A percentile compares a stretch with the other conserved stretches of the same genome.
phyloP scores from a whole-genome alignment of 2,113 vertebrate genomes.

The Cyanoderma ruficeps region DNA sequence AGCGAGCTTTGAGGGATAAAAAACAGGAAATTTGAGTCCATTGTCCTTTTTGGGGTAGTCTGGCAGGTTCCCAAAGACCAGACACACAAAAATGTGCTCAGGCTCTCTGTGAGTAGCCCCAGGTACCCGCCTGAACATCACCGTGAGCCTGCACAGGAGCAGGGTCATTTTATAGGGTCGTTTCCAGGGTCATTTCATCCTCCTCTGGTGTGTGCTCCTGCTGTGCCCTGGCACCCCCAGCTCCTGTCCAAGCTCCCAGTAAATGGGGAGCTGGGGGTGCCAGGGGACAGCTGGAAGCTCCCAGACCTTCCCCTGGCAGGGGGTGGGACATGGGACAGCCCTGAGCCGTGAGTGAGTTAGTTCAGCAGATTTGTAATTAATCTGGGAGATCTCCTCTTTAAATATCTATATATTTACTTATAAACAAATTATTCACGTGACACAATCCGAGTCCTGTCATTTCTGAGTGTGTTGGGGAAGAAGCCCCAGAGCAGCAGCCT shows the following conservation, averaged over 20 bases:
- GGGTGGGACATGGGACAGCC: not conserved
- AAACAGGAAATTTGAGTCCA: not conserved
- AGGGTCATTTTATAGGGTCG: too few species aligned
- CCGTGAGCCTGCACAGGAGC: not conserved
- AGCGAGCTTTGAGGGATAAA: not conserved
- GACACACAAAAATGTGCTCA: not conserved
- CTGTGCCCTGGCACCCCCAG: too few species aligned
- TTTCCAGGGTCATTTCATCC: too few species aligned
- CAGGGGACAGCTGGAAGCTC: not conserved
- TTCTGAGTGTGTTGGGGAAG: not conserved
- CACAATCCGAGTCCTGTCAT: not conserved
- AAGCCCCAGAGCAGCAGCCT: not conserved
- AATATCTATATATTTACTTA: not conserved
- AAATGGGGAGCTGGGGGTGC: too few species aligned
- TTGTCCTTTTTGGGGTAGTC: not conserved
- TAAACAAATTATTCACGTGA: not conserved
- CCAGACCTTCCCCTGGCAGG: not conserved
- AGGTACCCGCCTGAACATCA: not conserved
- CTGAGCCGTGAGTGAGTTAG: not conserved
- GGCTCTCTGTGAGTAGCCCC: not conserved
- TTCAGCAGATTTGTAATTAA: not conserved
- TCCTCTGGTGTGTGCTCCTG: too few species aligned
- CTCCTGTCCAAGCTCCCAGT: too few species aligned
- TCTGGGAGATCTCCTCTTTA: not conserved
- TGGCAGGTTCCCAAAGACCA: slow-evolving; percentile 1